Conservation (phyloP, 1,140 invertebrate species). For the Tigriopus japonicus region DNA sequence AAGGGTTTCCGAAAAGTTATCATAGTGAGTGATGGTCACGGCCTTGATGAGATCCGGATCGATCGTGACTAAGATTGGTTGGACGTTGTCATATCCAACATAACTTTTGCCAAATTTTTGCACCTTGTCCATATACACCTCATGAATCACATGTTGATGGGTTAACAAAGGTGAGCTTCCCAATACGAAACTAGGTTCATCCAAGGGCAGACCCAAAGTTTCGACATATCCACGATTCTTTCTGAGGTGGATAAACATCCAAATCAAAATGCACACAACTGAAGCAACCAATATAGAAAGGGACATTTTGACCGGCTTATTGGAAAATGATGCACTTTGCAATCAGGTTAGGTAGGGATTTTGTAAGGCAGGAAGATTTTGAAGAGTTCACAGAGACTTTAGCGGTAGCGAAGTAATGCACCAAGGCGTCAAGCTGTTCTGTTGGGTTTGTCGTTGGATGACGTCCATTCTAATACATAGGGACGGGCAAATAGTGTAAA, state of each 20-base stretch:
- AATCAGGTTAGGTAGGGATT: no score
- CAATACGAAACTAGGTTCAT: not conserved
- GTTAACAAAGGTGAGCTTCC: not conserved
- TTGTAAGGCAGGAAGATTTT: no score
- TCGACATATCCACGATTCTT: not conserved
- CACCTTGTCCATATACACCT: not conserved
- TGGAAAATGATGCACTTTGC: no score
- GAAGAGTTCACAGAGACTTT: no score
- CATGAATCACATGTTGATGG: not conserved
- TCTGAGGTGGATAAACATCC: not conserved
- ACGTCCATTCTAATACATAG: no score
- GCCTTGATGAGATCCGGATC: not conserved
- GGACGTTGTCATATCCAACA: not conserved
- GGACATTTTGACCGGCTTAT: no score
- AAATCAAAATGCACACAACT: no score
- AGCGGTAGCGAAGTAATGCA: no score
- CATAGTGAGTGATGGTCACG: not conserved
- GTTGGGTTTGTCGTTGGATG: no score
- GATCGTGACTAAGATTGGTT: not conserved
- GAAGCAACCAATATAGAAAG: no score
- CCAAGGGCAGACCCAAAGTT: not conserved
- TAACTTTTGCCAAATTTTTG: not conserved
- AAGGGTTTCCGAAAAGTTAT: not conserved
- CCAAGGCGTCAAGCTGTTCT: no score
- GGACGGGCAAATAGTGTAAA: no score